A percentile compares a stretch with the other conserved stretches of the same genome.
phyloP scores from a whole-genome alignment of 2,888 invertebrate species.

The Cryptocephalus moraei region DNA sequence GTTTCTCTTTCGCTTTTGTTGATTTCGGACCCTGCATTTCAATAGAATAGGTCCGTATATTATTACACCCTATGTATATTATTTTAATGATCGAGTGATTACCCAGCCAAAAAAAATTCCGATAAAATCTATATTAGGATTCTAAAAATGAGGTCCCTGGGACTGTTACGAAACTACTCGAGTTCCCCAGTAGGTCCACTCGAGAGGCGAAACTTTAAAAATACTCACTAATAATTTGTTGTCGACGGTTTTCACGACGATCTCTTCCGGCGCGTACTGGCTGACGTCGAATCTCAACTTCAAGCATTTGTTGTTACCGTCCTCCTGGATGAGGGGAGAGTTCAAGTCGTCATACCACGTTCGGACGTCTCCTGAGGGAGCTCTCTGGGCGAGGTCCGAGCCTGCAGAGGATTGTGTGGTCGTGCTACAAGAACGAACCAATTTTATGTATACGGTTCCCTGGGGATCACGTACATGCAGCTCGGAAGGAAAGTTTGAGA shows the following conservation, averaged over 20 bases:
- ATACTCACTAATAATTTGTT: slow-evolving; percentile 83
- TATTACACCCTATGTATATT: too few species aligned
- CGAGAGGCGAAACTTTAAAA: too few species aligned
- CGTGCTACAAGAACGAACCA: slow-evolving; percentile 42
- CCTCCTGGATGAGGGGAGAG: slow-evolving; percentile 89
- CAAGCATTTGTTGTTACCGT: slow-evolving; percentile 86
- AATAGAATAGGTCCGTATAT: too few species aligned
- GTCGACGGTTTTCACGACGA: slow-evolving; percentile 96
- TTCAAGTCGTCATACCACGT: slow-evolving; percentile 79
- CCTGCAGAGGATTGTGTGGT: slow-evolving; percentile 43
- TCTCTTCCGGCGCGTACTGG: slow-evolving; percentile 95
- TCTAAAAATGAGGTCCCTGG: too few species aligned
- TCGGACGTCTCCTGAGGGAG: slow-evolving; percentile 44
- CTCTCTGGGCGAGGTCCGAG: slow-evolving; percentile 21
- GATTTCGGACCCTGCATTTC: too few species aligned
- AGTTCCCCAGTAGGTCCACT: too few species aligned
- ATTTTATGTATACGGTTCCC: not conserved
- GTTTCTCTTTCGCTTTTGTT: too few species aligned
- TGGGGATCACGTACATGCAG: not conserved
- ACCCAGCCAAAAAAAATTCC: too few species aligned
- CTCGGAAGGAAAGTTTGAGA: too few species aligned
- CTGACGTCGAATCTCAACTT: slow-evolving; percentile 95
- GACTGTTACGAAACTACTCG: too few species aligned
- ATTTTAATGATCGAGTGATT: too few species aligned
- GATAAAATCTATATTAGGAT: too few species aligned